Base-by-base conservation (phyloP, 2,888 invertebrate species). In the Campoplex nolae region DNA sequence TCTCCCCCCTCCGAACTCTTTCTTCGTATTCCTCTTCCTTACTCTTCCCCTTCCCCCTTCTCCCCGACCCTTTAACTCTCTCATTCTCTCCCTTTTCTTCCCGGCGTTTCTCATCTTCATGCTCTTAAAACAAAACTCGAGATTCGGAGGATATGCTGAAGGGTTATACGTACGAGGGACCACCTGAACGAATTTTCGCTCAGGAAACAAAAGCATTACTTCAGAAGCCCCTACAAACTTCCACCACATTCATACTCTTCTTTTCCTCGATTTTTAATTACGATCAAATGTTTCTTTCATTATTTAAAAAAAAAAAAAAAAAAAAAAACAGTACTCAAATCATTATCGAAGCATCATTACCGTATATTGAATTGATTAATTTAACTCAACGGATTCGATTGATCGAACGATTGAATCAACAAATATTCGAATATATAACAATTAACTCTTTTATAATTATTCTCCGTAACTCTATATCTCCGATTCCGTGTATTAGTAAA, bases 61-160 rank as follows among this genome's bases (percentile, higher is more conserved):
- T 9, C 23, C 23, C 56, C 3, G n/a, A n/a, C 86, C 9, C 51
- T 75, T 81, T 62, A 48, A 68, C 73, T 70, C 68, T 32, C 58
- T 75, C 48, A 54, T 67, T 71, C 73, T 73, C 68, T 58, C 77
- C 58, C 73, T 67, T 71, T 67, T 76, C 76, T 68, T 73, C 77
- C 73, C 75, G 13, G 73, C 48, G 70, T 74, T 68, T 80, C 58
- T 62, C 83, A 48, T 79, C 73, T 58, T 48, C 28, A 11, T 16
- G 28, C 23, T 48, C 73, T 58, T 23, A 38, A n/a, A 48, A 77
- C 48, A 35, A 48, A 28, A 75, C 45, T 38, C 58, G 68, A 79
- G 73, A n/a, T 78, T 58, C 54, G 74, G 38, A 38, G 56, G 54
- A 48, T 23, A 23, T 62, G 65, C 32, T 42, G 42, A 3, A 35